A percentile compares a stretch with the other conserved stretches of the same genome.
Evolutionary conservation across 2,888 invertebrate species (phyloP).

Genomic region (Sturmia bella): DNA sequence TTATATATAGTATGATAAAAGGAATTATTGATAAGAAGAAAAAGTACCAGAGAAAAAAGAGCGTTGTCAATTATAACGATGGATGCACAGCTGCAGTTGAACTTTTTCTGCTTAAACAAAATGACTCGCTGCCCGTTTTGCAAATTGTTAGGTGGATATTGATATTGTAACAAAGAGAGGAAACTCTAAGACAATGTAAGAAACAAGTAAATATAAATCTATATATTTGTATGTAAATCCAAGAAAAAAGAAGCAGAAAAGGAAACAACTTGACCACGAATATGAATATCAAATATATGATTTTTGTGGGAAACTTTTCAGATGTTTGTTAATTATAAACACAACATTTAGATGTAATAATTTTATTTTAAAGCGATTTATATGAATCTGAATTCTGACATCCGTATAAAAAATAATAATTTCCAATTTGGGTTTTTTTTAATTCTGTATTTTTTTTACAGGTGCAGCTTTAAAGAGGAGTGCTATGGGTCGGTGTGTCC

Average conservation of each 20-base stretch:
- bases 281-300: constrained; percentile 59
- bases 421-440: no score
- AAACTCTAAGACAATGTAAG: background rate
- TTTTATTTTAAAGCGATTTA: no score
- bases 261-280: constrained; percentile 50
- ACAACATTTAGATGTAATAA: background rate
- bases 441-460: no score
- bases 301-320: constrained; percentile 64
- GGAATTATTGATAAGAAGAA: constrained; percentile 6
- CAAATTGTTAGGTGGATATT: constrained; percentile 52
- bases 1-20: constrained; percentile 24
- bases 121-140: constrained; percentile 35
- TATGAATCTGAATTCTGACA: no score
- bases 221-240: no score
- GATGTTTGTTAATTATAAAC: constrained; percentile 61
- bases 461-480: no score
- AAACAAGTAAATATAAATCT: background rate
- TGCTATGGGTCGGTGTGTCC: no score
- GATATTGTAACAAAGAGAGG: constrained; percentile 10
- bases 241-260: constrained; percentile 18
- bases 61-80: constrained; percentile 35
- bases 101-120: constrained; percentile 4
- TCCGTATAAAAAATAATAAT: no score
- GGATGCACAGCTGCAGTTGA: background rate
- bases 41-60: constrained; percentile 6